These are phyloP conservation scores for Phalera bucephala DNA, from an alignment of 2,888 invertebrate species.

Conservation along the genomic window DNA sequence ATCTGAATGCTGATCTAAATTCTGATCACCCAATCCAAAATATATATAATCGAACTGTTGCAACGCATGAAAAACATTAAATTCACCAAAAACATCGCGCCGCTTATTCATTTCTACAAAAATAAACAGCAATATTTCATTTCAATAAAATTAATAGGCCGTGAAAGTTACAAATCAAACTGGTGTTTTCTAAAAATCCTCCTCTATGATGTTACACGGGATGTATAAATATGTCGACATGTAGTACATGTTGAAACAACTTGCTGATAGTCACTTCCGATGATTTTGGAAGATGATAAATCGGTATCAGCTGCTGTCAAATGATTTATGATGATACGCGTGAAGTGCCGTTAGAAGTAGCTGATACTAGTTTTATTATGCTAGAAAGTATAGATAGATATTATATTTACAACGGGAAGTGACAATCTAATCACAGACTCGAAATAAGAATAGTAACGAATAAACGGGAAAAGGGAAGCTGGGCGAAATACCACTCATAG, in stretches of 20 bases:
- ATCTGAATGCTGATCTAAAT: too few relatives aligned
- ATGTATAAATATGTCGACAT: constrained; percentile 22
- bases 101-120: not conserved
- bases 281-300: not conserved
- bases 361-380: too few relatives aligned
- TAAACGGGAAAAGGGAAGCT: too few relatives aligned
- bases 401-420: too few relatives aligned
- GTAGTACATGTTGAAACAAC: constrained; percentile 6
- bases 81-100: not conserved
- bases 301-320: not conserved
- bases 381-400: too few relatives aligned
- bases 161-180: constrained; percentile 17
- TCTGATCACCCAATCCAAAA: too few relatives aligned
- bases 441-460: too few relatives aligned
- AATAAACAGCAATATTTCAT: not conserved
- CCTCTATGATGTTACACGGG: constrained; percentile 15
- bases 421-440: too few relatives aligned
- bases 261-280: constrained; percentile 17
- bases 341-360: too few relatives aligned
- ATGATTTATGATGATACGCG: too few relatives aligned
- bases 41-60: not conserved
- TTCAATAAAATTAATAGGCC: not conserved
- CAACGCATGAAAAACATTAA: not conserved
- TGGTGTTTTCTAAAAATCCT: constrained; percentile 18
- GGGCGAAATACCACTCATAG: too few relatives aligned